Percentiles rank a stretch among this genome's conserved stretches.
Evolutionary conservation across 2,113 vertebrate genomes (phyloP).

Genomic region (Nothoprocta pentlandii): DNA sequence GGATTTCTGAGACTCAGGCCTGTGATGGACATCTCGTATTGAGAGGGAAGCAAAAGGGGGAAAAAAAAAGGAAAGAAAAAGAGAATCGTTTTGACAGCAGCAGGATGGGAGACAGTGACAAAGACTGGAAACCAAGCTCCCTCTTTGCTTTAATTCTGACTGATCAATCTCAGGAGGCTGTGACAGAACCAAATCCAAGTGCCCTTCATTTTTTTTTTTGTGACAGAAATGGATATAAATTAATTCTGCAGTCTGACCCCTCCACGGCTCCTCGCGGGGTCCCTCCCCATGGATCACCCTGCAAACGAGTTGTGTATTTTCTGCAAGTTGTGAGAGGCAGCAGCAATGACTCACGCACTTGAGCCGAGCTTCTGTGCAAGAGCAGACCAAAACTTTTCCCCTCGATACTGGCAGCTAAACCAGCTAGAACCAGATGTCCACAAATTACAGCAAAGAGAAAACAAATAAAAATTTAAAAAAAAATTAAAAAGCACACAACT

Average conservation of each 20-base stretch:
- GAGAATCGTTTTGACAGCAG: constrained; percentile 38
- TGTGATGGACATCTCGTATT: constrained; percentile 45
- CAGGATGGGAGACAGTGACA: not conserved
- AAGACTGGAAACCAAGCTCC: not conserved
- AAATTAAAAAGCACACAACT: not conserved
- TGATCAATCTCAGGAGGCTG: constrained; percentile 12
- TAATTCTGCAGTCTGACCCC: not conserved
- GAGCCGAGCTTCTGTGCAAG: not conserved
- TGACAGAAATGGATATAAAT: constrained; percentile 11
- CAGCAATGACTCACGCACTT: not conserved
- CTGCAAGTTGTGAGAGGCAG: not conserved
- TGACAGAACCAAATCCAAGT: constrained; percentile 10
- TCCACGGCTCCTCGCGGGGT: not conserved
- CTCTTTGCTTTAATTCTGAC: constrained; percentile 17
- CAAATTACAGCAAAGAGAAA: not conserved
- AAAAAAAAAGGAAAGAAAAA: not conserved
- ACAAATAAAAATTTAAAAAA: not conserved
- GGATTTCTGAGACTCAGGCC: constrained; percentile 16
- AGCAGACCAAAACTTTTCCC: not conserved
- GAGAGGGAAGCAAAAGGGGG: not conserved
- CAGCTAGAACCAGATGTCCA: not conserved
- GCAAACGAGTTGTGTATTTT: not conserved
- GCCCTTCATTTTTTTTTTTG: not conserved
- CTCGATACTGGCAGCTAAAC: not conserved
- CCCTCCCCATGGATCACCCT: not conserved